Evolutionary conservation across 1,140 invertebrate species (phyloP), one percentile per base, ranked within the genome.

Genomic region (Cotesia glomerata): DNA sequence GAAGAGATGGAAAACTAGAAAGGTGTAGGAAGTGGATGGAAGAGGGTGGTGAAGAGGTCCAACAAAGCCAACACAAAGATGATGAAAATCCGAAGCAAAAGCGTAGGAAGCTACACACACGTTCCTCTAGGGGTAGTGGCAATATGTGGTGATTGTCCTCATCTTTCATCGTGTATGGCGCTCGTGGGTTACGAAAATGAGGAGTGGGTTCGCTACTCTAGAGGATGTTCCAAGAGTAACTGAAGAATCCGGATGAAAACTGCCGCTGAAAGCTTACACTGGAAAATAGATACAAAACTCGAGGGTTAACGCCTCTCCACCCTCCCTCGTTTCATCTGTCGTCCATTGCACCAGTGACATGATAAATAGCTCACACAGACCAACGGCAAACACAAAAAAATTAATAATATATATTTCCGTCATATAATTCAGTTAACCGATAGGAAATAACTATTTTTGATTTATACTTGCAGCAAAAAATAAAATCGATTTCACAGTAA

Each of bases 91-190:
- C 39, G 8, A 45, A 45, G 39, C 39, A 45, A 9, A 45, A 11
- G 39, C 11, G 8, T 11, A 9, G 16, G 5, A 7, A 5, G 8
- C 56, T 26, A 58, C 56, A 54, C 14, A 58, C 56, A 26, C 59
- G 32, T 62, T 62, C 35, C 59, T 62, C 59, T 11, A 14, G 32
- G 59, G 59, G 56, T 18, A 69, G 72, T 65, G 26, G 72, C 74
- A 76, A 72, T 77, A 77, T 70, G 75, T 66, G 69, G 72, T 73
- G 76, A 74, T 76, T 77, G 76, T 76, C 65, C 64, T 76, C 76
- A 72, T 77, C 76, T 77, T 69, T 77, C 74, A 72, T 76, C 72
- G 64, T 73, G 11, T 32, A 65, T 16, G 69, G 61, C 56, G 58
- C 61, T 39, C 52, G 67, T 64, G 49, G 26, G 34, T 65, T 64